phyloP scores from a whole-genome alignment of 2,113 vertebrate genomes.

The Danio rerio region DNA sequence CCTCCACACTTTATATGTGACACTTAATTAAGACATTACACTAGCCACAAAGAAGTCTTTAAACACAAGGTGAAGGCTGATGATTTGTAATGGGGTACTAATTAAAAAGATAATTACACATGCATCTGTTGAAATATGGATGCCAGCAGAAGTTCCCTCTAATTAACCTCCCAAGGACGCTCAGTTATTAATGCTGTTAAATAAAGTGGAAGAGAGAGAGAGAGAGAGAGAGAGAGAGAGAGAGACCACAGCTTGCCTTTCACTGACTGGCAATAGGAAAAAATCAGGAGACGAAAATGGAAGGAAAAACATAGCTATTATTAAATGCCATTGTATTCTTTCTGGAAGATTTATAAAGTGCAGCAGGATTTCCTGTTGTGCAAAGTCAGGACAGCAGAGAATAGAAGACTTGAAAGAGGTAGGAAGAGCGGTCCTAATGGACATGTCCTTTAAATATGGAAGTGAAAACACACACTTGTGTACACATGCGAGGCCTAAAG shows the following conservation, averaged over 20 bases:
- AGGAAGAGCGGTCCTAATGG: conserved; percentile 10
- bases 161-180: conserved; percentile 65
- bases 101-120: conserved; percentile 68
- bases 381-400: conserved; percentile 18
- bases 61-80: conserved; percentile 63
- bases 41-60: conserved; percentile 56
- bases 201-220: neutral
- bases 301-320: neutral
- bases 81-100: conserved; percentile 63
- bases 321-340: conserved; percentile 29
- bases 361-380: conserved; percentile 26
- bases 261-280: neutral
- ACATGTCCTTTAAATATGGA: conserved; percentile 38
- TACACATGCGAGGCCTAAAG: conserved; percentile 47
- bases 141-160: conserved; percentile 60
- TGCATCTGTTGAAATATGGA: conserved; percentile 63
- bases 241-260: neutral
- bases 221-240: neutral
- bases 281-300: neutral
- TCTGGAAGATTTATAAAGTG: conserved; percentile 3
- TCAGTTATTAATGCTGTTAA: conserved; percentile 56
- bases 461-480: conserved; percentile 9
- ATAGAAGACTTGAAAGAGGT: conserved; percentile 3
- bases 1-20: conserved; percentile 44
- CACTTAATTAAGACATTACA: conserved; percentile 57